Evolutionary conservation across 2,888 invertebrate species (phyloP).

Genomic region (Drosophila helvetica): DNA sequence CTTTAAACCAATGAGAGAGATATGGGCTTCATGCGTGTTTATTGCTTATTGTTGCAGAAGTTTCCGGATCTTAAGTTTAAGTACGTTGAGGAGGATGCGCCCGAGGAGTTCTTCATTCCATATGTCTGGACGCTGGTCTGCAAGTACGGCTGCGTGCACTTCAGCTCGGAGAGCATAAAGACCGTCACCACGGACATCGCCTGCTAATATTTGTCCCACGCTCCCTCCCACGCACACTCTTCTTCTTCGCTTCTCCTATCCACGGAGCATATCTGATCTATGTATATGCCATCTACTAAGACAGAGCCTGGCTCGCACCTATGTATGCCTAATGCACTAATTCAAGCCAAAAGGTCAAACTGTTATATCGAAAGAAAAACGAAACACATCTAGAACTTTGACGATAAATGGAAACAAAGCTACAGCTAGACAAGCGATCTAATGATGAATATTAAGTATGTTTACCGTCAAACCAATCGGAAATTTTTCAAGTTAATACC

Average conservation of each 20-base stretch:
- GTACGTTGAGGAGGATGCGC: conserved; percentile 99
- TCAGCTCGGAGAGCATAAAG: conserved; percentile 83
- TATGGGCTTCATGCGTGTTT: too few relatives aligned
- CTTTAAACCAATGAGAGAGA: too few relatives aligned
- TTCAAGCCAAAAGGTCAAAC: conserved; percentile 59
- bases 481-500: conserved; percentile 26
- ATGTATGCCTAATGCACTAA: conserved; percentile 24
- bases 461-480: conserved; percentile 26
- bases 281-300: conserved; percentile 15
- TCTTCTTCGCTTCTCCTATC: conserved; percentile 11
- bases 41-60: conserved; percentile 88
- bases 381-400: conserved; percentile 53
- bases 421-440: conserved; percentile 29
- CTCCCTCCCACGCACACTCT: conserved; percentile 34
- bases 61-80: conserved; percentile 99
- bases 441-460: conserved; percentile 42
- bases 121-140: conserved; percentile 98
- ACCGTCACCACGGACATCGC: conserved; percentile 82
- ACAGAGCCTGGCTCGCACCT: conserved; percentile 32
- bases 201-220: conserved; percentile 80
- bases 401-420: conserved; percentile 47
- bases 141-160: conserved; percentile 85
- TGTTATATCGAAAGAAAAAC: conserved; percentile 25
- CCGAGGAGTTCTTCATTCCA: conserved; percentile 99
- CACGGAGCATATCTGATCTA: conserved; percentile 1